Percentiles rank a stretch among this genome's conserved stretches.
Evolutionary conservation across 2,113 vertebrate species (phyloP).

Genomic region (Emydocephalus ijimae): DNA sequence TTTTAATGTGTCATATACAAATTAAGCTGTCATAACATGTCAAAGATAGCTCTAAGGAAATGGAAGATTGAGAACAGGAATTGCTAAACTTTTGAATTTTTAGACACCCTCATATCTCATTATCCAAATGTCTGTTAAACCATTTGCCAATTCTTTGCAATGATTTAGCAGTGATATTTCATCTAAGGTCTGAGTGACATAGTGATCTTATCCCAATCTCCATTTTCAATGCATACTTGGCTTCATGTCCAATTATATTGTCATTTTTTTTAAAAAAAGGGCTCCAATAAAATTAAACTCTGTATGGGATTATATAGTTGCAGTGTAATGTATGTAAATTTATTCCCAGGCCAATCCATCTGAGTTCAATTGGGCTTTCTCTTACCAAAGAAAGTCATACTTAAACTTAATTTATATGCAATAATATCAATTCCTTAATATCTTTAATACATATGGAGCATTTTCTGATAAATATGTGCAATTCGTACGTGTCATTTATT

Average conservation of each 20-base stretch:
- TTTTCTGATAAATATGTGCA: background rate
- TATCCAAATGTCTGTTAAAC: background rate
- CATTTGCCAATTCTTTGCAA: background rate
- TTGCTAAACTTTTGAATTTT: background rate
- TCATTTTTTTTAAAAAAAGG: background rate
- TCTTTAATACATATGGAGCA: constrained; percentile 16
- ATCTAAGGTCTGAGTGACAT: background rate
- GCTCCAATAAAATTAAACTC: background rate
- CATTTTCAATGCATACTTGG: background rate
- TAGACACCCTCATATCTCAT: background rate
- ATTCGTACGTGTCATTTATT: background rate
- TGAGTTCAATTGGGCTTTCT: background rate
- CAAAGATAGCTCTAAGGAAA: background rate
- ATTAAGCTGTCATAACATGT: background rate
- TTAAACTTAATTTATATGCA: constrained; percentile 32
- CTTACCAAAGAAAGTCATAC: background rate
- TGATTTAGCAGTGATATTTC: background rate
- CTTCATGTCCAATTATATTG: background rate
- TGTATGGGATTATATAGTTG: background rate
- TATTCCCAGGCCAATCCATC: background rate
- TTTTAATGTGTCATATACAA: background rate
- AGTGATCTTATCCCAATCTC: background rate
- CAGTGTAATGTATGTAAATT: background rate
- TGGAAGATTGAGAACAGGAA: background rate
- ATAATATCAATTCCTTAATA: constrained; percentile 15